These are phyloP conservation scores for Scyliorhinus canicula DNA, from an alignment of 2,797 vertebrate genomes.

Conservation along the genomic window DNA sequence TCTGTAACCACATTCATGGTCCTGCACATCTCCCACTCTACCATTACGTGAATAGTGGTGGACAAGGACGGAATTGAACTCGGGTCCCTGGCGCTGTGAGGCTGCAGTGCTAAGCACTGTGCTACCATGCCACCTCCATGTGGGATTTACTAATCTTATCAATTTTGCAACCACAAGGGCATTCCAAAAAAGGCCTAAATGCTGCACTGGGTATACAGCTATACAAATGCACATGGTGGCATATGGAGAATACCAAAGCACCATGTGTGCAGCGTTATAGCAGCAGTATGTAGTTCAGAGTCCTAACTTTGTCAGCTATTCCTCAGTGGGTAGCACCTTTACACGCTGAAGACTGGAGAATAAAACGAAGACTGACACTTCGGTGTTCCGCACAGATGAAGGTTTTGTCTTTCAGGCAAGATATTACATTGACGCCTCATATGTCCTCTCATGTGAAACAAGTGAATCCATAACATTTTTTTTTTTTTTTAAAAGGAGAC, in stretches of 20 bases:
- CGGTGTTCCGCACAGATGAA: not conserved
- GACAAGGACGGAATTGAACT: no score
- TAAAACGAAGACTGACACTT: not conserved
- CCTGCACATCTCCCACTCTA: no score
- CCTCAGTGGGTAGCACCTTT: not conserved
- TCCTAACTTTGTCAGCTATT: not conserved
- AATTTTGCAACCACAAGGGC: not conserved
- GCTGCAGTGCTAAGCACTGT: no score
- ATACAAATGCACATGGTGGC: not conserved
- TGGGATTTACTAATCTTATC: no score
- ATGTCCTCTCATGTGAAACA: not conserved
- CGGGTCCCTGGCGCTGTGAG: no score
- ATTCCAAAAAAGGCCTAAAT: not conserved
- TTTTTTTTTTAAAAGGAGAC: not conserved
- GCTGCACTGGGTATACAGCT: not conserved
- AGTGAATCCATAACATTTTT: not conserved
- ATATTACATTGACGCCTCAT: not conserved
- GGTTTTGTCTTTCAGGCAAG: not conserved
- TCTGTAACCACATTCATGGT: no score
- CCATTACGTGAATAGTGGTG: no score
- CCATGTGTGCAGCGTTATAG: not conserved
- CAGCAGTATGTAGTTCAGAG: not conserved
- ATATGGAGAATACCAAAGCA: not conserved
- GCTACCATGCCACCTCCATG: no score
- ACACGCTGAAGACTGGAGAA: not conserved